Evolutionary conservation across 1,140 invertebrate genomes (phyloP).

Genomic region (Harlomillsia oculata): DNA sequence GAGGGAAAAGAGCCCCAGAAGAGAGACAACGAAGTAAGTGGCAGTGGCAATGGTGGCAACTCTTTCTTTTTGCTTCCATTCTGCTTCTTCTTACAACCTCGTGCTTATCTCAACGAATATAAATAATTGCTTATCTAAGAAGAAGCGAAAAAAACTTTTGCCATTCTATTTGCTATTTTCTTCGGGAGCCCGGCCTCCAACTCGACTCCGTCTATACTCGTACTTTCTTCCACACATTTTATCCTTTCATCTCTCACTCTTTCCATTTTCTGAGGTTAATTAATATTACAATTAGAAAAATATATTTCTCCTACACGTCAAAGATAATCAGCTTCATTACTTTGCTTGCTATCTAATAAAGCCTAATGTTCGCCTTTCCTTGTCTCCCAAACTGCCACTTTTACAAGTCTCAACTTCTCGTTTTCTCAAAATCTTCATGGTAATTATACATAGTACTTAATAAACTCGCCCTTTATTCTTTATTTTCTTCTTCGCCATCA

Average conservation of each 20-base stretch:
- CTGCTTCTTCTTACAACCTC: not conserved
- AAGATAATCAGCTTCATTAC: constrained; percentile 27
- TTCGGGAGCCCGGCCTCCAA: not conserved
- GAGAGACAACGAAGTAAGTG: not conserved
- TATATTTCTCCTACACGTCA: constrained; percentile 26
- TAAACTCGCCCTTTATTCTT: too few relatives aligned
- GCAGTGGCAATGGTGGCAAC: not conserved
- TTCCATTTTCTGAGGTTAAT: constrained; percentile 22
- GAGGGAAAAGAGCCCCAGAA: not conserved
- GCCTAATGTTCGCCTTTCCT: too few relatives aligned
- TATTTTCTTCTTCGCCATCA: too few relatives aligned
- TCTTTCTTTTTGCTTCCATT: not conserved
- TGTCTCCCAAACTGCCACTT: not conserved
- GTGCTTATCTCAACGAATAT: constrained; percentile 31
- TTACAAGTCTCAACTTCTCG: not conserved
- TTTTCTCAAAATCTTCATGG: not conserved
- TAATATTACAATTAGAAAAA: constrained; percentile 35
- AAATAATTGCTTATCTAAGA: constrained; percentile 34
- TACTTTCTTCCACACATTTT: constrained; percentile 3
- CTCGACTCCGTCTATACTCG: not conserved
- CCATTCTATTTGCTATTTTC: constrained; percentile 18
- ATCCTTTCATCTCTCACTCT: constrained; percentile 14
- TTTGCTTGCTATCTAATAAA: not conserved
- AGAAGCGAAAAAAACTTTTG: constrained; percentile 25
- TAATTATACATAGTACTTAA: too few relatives aligned